Conservation (phyloP, 2,888 invertebrate genomes). For the Euplagia quadripunctaria region DNA sequence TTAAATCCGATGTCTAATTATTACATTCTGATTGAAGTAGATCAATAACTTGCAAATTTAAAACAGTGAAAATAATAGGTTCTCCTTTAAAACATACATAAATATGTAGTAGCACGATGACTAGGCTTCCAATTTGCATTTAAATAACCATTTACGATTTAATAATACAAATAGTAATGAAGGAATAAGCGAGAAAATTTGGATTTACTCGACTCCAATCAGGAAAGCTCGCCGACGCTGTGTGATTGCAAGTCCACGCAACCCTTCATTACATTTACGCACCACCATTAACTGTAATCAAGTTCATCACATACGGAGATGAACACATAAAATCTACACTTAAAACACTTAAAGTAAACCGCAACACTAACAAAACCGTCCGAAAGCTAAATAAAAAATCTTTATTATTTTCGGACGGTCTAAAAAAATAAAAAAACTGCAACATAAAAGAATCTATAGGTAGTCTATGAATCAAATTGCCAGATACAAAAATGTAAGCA, state of each 20-base stretch:
- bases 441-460: conserved; percentile 18
- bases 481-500: conserved; percentile 49
- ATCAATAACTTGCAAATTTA: conserved; percentile 19
- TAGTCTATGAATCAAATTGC: conserved; percentile 33
- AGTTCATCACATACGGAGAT: conserved; percentile 79
- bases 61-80: conserved; percentile 17
- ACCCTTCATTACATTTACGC: conserved; percentile 83
- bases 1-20: background rate
- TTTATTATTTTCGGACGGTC: conserved; percentile 12
- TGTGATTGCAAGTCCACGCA: conserved; percentile 72
- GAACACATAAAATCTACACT: conserved; percentile 79
- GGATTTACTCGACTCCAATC: conserved; percentile 71
- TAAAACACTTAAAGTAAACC: conserved; percentile 68
- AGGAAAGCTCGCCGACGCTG: conserved; percentile 66
- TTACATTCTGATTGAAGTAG: conserved; percentile 1
- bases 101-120: conserved; percentile 7
- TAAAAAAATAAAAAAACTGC: conserved; percentile 20
- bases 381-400: conserved; percentile 15
- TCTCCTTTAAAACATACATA: conserved; percentile 8
- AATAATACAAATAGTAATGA: conserved; percentile 52
- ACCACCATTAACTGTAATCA: conserved; percentile 81
- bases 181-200: conserved; percentile 64
- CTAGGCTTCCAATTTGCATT: conserved; percentile 33
- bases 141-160: conserved; percentile 28
- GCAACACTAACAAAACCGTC: conserved; percentile 29